A percentile compares a stretch with the other conserved stretches of the same genome.
These are phyloP conservation scores for Chaitophorus viminalis DNA, from an alignment of 2,888 invertebrate species.

Conservation along the genomic window DNA sequence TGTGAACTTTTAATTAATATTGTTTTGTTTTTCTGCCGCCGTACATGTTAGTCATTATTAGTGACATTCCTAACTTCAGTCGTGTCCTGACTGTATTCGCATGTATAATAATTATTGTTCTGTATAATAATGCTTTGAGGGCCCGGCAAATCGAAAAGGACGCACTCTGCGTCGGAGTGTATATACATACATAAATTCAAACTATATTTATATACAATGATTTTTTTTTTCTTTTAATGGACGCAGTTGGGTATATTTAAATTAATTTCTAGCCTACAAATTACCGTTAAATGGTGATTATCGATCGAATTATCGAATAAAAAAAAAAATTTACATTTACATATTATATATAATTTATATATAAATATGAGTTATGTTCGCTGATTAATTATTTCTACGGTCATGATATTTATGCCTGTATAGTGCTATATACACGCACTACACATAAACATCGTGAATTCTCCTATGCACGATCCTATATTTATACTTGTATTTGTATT, in stretches of 20 bases:
- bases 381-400: too few relatives aligned
- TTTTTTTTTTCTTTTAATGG: background rate
- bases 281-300: background rate
- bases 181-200: background rate
- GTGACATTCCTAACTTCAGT: background rate
- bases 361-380: too few relatives aligned
- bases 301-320: background rate
- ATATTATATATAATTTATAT: too few relatives aligned
- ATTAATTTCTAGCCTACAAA: background rate
- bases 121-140: background rate
- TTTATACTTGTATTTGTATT: too few relatives aligned
- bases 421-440: too few relatives aligned
- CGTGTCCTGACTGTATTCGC: background rate
- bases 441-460: too few relatives aligned
- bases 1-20: conserved; percentile 43
- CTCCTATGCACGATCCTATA: too few relatives aligned
- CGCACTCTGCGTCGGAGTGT: background rate
- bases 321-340: background rate
- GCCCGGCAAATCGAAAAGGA: background rate
- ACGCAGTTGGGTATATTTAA: background rate
- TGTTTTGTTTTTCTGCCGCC: background rate
- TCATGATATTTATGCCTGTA: too few relatives aligned
- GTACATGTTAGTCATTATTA: background rate
- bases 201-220: background rate
- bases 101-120: background rate